Evolutionary conservation across 2,888 invertebrate genomes (phyloP).

Genomic region (Suillia variegata): DNA sequence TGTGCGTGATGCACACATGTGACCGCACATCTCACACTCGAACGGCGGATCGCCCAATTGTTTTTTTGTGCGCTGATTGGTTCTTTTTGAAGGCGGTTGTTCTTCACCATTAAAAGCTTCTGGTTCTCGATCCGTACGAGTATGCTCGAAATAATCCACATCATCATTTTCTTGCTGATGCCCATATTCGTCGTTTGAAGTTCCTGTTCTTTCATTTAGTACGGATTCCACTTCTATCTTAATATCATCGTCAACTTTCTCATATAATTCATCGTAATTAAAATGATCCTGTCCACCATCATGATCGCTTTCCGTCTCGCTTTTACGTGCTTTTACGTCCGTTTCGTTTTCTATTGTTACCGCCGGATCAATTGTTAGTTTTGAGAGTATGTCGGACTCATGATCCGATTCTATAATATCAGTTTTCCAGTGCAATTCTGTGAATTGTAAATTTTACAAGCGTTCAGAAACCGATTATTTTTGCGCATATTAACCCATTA

Average conservation of each 20-base stretch:
- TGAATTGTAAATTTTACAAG: not conserved
- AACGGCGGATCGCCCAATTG: conserved; percentile 29
- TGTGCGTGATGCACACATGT: conserved; percentile 21
- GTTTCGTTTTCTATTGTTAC: too few relatives aligned
- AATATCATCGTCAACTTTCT: conserved; percentile 17
- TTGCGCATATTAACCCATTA: too few relatives aligned
- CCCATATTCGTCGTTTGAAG: conserved; percentile 9
- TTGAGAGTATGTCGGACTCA: too few relatives aligned
- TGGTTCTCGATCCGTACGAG: not conserved
- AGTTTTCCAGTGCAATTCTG: conserved; percentile 8
- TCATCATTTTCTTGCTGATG: conserved; percentile 11
- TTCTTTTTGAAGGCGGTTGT: too few relatives aligned
- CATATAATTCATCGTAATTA: conserved; percentile 16
- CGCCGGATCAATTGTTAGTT: too few relatives aligned
- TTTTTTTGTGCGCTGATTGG: not conserved
- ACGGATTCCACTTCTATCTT: not conserved
- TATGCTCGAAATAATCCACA: conserved; percentile 2
- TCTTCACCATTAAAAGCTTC: not conserved
- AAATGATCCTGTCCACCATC: conserved; percentile 7
- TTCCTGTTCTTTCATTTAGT: not conserved
- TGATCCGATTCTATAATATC: too few relatives aligned
- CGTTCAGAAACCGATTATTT: not conserved
- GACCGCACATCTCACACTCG: conserved; percentile 31
- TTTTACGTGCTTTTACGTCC: not conserved
- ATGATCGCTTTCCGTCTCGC: not conserved